phyloP scores from a whole-genome alignment of 2,888 invertebrate genomes.

The Eilema caniola region DNA sequence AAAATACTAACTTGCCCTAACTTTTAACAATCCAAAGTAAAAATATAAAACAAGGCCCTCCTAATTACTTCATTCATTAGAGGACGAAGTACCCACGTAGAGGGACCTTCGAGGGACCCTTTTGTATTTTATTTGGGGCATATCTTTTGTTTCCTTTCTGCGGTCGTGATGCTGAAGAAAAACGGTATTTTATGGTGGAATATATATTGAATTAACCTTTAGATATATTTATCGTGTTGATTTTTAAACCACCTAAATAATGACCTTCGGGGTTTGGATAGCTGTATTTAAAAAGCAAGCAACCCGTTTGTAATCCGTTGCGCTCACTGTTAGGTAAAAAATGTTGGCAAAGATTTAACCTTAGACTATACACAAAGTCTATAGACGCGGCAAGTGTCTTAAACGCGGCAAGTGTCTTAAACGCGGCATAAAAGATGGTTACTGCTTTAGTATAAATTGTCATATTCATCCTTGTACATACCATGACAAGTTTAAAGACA shows the following conservation, averaged over 20 bases:
- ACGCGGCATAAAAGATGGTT: too few species aligned
- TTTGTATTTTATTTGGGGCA: constrained; percentile 41
- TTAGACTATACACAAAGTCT: too few species aligned
- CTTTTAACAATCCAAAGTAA: constrained; percentile 28
- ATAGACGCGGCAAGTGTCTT: too few species aligned
- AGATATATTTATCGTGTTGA: background rate
- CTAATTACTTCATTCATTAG: constrained; percentile 58
- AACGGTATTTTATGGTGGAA: constrained; percentile 16
- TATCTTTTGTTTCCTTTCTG: constrained; percentile 43
- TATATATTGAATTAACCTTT: constrained; percentile 15
- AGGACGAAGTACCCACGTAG: constrained; percentile 12
- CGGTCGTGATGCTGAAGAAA: constrained; percentile 1
- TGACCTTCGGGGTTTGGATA: background rate
- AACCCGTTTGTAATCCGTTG: too few species aligned
- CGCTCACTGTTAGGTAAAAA: too few species aligned
- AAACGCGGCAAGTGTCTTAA: too few species aligned
- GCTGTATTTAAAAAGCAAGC: background rate
- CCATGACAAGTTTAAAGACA: too few species aligned
- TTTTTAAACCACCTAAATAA: background rate
- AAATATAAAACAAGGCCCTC: constrained; percentile 30
- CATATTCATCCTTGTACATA: too few species aligned
- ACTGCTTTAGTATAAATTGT: too few species aligned
- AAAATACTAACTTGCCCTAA: constrained; percentile 1
- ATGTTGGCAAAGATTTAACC: too few species aligned
- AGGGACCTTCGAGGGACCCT: constrained; percentile 23